These are phyloP conservation scores for Eupithecia subumbrata DNA, from an alignment of 2,888 invertebrate genomes.

Conservation along the genomic window DNA sequence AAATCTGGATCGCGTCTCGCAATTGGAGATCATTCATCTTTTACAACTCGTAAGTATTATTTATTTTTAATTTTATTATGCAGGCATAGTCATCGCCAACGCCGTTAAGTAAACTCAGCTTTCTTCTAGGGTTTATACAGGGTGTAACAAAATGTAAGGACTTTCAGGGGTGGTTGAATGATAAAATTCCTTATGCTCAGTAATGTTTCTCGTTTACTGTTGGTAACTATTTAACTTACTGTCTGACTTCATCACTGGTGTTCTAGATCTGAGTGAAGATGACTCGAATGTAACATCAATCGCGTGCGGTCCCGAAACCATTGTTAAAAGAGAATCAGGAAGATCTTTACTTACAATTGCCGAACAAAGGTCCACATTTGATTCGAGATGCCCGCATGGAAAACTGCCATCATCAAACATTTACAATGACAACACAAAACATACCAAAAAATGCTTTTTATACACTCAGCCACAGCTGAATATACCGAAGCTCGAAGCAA, in stretches of 20 bases:
- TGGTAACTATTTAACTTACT: not conserved
- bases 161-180: not conserved
- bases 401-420: slow-evolving; percentile 47
- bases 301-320: slow-evolving; percentile 50
- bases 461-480: slow-evolving; percentile 62
- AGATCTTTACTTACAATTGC: slow-evolving; percentile 55
- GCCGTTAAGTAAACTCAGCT: not conserved
- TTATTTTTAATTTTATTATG: not conserved
- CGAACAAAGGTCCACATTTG: slow-evolving; percentile 51
- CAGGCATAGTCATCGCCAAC: not conserved
- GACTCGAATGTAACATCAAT: slow-evolving; percentile 54
- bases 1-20: slow-evolving; percentile 69
- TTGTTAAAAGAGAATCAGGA: slow-evolving; percentile 51
- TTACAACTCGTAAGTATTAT: slow-evolving; percentile 63
- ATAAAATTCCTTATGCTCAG: not conserved
- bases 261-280: slow-evolving; percentile 61
- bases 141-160: no score
- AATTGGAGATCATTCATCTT: slow-evolving; percentile 73
- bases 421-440: slow-evolving; percentile 55
- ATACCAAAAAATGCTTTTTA: slow-evolving; percentile 68
- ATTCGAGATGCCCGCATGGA: slow-evolving; percentile 57
- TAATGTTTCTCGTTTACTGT: not conserved
- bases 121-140: not conserved
- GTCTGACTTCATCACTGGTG: slow-evolving; percentile 11
- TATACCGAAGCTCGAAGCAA: slow-evolving; percentile 62